Evolutionary conservation across 2,797 vertebrate species (phyloP), one percentile per base, ranked within the genome.

Genomic region (Notolepis coatsorum): DNA sequence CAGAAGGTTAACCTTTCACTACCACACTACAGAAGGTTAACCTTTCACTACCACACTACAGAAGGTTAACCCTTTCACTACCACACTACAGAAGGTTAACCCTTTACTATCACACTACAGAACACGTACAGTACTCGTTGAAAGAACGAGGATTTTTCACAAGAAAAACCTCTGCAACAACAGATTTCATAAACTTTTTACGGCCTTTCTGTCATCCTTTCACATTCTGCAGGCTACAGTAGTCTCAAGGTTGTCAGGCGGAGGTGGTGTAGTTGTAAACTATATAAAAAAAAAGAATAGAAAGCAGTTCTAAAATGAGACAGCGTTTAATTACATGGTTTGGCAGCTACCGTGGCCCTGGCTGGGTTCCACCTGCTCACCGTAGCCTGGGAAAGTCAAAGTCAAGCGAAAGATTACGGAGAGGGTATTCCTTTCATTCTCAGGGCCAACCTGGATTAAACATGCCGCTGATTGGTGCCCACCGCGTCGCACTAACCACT

Each of bases 401-500:
- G 30, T 18, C 8, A 47, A 59, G 46, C 21, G 18, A 23, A 42
- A 21, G 28, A 30, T 9, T 21, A 1, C 10, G 5, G 21, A 13
- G 18, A 6, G 21, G 18, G 30, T 27, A 23, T 21, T 46, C 37
- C 17, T 50, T 27, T 43, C 1, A 46, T 61, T 20, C n/a, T 3
- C 41, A 41, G 33, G n/a, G 25, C 42, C 58, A 39, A 54, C 25
- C 5, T 71, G 72, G 73, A 80, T 76, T 59, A 71, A n/a, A 1
- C 24, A 30, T 58, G 49, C 50, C n/a, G n/a, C n/a, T n/a, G n/a
- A 53, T 7, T 4, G 9, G 23, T n/a, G n/a, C 10, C 27, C 52
- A 50, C 8, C 4, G 43, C 41, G 4, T 28, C 15, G 20, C 56
- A 31, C 15, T 28, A 1, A 23, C 38, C 27, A n/a, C 20, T 20